Conservation (phyloP, 2,888 invertebrate genomes). For the Zygothrica quintamaculata region DNA sequence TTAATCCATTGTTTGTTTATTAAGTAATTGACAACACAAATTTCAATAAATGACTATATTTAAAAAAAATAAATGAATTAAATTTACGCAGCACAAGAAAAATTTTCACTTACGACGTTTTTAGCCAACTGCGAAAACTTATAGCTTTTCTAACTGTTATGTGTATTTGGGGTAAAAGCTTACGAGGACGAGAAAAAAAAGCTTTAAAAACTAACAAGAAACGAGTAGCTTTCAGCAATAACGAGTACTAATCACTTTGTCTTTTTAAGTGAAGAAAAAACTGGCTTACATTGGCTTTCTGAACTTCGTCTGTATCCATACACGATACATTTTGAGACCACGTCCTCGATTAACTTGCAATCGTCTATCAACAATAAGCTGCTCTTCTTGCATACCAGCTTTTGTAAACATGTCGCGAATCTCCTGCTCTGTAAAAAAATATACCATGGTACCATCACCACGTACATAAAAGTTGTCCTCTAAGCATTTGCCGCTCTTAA, state of each 20-base stretch:
- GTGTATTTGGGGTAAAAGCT: constrained; percentile 78
- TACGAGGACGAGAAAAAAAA: constrained; percentile 33
- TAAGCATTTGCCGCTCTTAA: constrained; percentile 96
- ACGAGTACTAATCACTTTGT: constrained; percentile 25
- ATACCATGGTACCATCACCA: constrained; percentile 98
- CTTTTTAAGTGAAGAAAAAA: constrained; percentile 13
- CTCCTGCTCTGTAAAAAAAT: constrained; percentile 97
- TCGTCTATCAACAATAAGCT: constrained; percentile 94
- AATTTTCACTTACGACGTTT: constrained; percentile 83
- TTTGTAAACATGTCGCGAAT: constrained; percentile 88
- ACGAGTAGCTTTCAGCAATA: constrained; percentile 59
- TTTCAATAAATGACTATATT: constrained; percentile 33
- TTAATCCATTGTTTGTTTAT: not conserved
- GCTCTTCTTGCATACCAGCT: constrained; percentile 92
- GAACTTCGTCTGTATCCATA: constrained; percentile 99
- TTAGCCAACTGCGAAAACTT: constrained; percentile 82
- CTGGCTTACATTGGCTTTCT: constrained; percentile 87
- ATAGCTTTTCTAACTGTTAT: constrained; percentile 77
- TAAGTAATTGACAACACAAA: constrained; percentile 10
- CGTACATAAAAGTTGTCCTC: constrained; percentile 97
- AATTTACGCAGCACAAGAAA: constrained; percentile 55
- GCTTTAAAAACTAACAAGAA: constrained; percentile 10
- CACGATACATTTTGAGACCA: constrained; percentile 98
- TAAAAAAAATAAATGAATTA: constrained; percentile 49
- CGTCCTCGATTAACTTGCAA: constrained; percentile 97